Base-by-base conservation (phyloP, 2,888 invertebrate species). In the Dolomedes plantarius region DNA sequence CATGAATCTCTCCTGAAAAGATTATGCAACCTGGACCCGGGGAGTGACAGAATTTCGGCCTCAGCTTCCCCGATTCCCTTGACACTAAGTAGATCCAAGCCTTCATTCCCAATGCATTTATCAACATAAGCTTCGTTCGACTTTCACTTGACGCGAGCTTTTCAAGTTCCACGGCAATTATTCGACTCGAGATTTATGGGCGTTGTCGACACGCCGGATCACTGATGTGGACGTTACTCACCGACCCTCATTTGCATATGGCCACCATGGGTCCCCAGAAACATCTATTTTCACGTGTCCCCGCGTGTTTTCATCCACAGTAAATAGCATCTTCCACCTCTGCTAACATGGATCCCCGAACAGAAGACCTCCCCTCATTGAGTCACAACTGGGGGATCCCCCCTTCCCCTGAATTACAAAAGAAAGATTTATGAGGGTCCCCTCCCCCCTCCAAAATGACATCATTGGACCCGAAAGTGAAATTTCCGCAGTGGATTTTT, bases 251-350 rank as follows among this genome's bases (percentile, higher is more conserved):
- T 76, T 83, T 76, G 74, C 67, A 74, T 76, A 65, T 32, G 62
- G 71, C 71, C 76, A 50, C 76, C 50, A 67, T 50, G 23, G 50
- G 56, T 28, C 72, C 39, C 46, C 7, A 68, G 65, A 62, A 83
- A 83, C 82, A 83, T 83, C 82, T 76, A 83, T 83, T 83, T 83
- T 71, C 82, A 83, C 82, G 76, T 82, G 82, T 82, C 82, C 75
- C 71, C 71, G 69, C 62, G 29, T 83, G 82, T 83, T 83, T 83
- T 72, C 71, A 76, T 69, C 71, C 82, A 50, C 32, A 9, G 65
- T 83, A 76, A 76, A 83, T 72, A 50, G 74, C 74, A 74, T 62
- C 46, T 78, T 80, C 79, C 79, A 71, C 75, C 81, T 81, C 56
- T 41, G 27, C 23, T 19, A 31, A 39, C 46, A 50, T 27, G 46